phyloP scores from a whole-genome alignment of 2,113 vertebrate genomes.

The Aythya baeri region DNA sequence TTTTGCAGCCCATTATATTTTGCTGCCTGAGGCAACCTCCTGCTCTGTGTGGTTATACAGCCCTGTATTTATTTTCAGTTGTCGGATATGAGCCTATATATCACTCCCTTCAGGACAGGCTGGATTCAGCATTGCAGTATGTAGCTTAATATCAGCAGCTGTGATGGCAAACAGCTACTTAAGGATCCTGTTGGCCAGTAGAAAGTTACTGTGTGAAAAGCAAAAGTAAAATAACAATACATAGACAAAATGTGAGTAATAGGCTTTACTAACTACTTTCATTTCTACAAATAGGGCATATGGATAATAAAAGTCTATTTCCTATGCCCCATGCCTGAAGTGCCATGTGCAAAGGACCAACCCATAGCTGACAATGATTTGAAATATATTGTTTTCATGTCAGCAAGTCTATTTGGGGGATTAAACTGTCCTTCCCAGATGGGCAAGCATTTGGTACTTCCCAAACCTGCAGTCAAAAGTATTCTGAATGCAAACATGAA shows the following conservation, averaged over 20 bases:
- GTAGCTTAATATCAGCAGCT: background rate
- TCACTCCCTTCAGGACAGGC: background rate
- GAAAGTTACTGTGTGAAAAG: background rate
- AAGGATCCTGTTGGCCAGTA: background rate
- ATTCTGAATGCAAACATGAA: conserved; percentile 48
- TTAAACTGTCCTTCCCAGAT: conserved; percentile 64
- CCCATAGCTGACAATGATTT: background rate
- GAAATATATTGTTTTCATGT: conserved; percentile 53
- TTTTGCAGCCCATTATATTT: conserved; percentile 70
- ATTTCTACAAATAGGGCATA: background rate
- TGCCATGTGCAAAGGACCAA: conserved; percentile 15
- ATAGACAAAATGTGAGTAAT: background rate
- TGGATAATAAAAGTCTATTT: conserved; percentile 15
- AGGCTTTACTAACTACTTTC: background rate
- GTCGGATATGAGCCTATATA: conserved; percentile 66
- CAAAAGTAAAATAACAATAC: background rate
- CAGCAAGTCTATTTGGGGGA: conserved; percentile 38
- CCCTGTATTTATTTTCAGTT: conserved; percentile 55
- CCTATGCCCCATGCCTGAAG: background rate
- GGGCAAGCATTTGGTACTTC: conserved; percentile 63
- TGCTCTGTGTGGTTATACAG: conserved; percentile 57
- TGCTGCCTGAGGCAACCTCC: conserved; percentile 64
- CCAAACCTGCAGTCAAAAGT: conserved; percentile 40
- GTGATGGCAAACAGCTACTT: background rate
- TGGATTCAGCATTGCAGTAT: background rate